These are phyloP conservation scores for Acanthornis magna DNA, from an alignment of 2,797 vertebrate species.

Conservation along the genomic window DNA sequence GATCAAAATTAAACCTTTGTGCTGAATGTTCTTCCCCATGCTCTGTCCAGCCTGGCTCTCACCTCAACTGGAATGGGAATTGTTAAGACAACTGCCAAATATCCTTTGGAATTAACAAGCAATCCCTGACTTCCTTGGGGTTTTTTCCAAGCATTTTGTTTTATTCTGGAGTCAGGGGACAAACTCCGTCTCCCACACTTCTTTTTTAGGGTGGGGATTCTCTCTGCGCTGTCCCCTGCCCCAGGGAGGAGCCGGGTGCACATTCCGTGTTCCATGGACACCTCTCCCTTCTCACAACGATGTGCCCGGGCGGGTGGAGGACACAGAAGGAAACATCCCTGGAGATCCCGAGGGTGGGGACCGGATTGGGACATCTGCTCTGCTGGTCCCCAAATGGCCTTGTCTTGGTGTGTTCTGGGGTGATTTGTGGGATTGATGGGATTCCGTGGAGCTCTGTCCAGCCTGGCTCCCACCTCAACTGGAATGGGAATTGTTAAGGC, in stretches of 20 bases:
- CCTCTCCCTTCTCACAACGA: no score
- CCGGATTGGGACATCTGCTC: neutral
- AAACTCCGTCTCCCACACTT: fast-evolving
- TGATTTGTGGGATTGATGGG: neutral
- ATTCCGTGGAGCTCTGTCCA: neutral
- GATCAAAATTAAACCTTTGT: neutral
- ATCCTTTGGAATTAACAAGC: neutral
- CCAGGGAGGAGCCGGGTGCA: neutral
- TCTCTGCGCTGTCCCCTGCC: fast-evolving
- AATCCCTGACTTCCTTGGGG: neutral
- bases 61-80: neutral
- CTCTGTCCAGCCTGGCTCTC: neutral
- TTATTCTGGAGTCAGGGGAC: neutral
- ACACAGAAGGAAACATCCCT: neutral
- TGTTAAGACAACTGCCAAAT: neutral
- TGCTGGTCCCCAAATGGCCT: neutral
- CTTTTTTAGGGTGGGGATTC: neutral
- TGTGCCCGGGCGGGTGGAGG: neutral
- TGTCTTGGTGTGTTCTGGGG: neutral
- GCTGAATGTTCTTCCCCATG: neutral
- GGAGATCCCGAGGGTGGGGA: neutral
- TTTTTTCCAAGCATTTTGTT: neutral
- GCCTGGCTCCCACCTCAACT: neutral
- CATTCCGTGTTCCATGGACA: fast-evolving
- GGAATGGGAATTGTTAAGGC: neutral